A percentile compares a stretch with the other conserved stretches of the same genome.
Conservation (phyloP, 2,888 invertebrate genomes). For the Sminthurinus aureus region DNA sequence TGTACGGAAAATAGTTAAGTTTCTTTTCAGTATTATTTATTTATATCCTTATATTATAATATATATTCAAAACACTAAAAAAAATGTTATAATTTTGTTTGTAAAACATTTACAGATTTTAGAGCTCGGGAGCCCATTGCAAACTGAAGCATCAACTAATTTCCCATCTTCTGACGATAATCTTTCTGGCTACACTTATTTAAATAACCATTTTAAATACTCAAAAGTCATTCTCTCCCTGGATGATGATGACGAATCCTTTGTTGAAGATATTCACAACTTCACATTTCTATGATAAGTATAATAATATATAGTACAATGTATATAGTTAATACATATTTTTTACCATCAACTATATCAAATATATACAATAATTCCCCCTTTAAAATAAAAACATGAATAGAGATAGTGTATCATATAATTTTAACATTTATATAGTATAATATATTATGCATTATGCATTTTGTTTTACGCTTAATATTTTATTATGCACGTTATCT, state of each 20-base stretch:
- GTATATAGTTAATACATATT: too few species aligned
- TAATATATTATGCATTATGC: too few species aligned
- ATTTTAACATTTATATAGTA: too few species aligned
- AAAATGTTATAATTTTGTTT: background rate
- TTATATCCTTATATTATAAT: too few species aligned
- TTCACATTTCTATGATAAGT: conserved; percentile 11
- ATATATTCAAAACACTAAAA: too few species aligned
- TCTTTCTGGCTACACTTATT: conserved; percentile 25
- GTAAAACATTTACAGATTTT: background rate
- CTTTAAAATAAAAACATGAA: too few species aligned
- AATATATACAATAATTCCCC: background rate
- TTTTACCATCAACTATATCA: too few species aligned
- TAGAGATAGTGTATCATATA: too few species aligned
- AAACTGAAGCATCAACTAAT: background rate
- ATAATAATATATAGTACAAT: background rate
- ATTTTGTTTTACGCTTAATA: too few species aligned
- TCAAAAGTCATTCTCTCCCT: conserved; percentile 28
- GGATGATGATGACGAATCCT: conserved; percentile 41
- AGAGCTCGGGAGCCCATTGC: background rate
- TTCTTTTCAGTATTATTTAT: too few species aligned
- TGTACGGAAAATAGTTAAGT: too few species aligned
- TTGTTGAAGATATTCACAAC: conserved; percentile 15
- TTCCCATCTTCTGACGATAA: conserved; percentile 8
- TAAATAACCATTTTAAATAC: conserved; percentile 11
- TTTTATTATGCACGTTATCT: too few species aligned